phyloP scores from a whole-genome alignment of 1,140 invertebrate species.

The Lineus longissimus region DNA sequence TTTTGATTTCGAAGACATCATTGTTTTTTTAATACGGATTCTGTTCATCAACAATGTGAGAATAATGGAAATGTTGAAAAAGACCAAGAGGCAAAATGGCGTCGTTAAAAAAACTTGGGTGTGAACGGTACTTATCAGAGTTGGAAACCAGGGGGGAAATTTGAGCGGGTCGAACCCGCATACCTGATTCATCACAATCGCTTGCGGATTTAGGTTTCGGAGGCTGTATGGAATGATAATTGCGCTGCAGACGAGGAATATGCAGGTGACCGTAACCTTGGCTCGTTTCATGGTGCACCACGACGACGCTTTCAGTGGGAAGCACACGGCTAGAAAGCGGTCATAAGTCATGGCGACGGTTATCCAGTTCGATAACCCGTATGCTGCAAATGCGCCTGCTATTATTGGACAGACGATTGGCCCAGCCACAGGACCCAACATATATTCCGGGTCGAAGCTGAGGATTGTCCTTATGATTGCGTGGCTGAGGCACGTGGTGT shows the following conservation, averaged over 20 bases:
- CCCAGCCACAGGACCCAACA: not conserved
- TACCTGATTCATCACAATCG: not conserved
- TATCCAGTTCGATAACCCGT: not conserved
- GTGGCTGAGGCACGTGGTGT: not conserved
- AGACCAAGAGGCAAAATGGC: not conserved
- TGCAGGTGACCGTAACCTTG: not conserved
- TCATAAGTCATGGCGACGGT: slow-evolving; percentile 7
- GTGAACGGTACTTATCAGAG: not conserved
- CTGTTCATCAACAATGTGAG: too few species aligned
- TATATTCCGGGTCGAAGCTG: not conserved
- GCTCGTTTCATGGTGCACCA: not conserved
- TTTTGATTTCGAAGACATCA: too few species aligned
- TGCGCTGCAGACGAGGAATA: not conserved
- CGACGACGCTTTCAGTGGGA: not conserved
- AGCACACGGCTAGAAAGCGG: slow-evolving; percentile 4
- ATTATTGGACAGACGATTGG: not conserved
- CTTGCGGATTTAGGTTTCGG: not conserved
- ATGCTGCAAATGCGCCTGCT: not conserved
- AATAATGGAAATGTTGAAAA: not conserved
- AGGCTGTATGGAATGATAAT: not conserved
- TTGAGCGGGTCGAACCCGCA: not conserved
- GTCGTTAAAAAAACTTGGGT: not conserved
- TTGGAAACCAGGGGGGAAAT: not conserved
- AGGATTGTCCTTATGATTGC: not conserved
- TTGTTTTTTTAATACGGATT: too few species aligned